Percentiles rank a stretch among this genome's conserved stretches.
These are phyloP conservation scores for Odocoileus virginianus DNA, from an alignment of 2,113 vertebrate genomes.

Conservation along the genomic window DNA sequence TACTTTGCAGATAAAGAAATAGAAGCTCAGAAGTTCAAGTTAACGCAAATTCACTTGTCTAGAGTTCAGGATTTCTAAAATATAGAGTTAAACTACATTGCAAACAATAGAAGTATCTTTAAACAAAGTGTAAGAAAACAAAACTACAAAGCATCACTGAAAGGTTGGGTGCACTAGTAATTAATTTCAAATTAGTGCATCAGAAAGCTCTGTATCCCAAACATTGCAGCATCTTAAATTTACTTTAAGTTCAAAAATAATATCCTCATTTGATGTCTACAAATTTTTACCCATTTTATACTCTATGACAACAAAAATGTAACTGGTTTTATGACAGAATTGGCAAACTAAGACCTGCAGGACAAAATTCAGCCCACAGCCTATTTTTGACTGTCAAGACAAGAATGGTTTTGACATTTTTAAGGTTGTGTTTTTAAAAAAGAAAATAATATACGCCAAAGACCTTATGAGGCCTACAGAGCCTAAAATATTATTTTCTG, in stretches of 20 bases:
- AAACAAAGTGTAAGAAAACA: neutral
- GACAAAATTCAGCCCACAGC: neutral
- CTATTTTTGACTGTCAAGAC: neutral
- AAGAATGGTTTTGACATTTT: neutral
- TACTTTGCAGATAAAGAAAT: neutral
- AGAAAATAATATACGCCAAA: neutral
- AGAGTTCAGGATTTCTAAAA: neutral
- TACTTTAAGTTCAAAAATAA: neutral
- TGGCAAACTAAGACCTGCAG: neutral
- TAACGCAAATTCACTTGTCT: neutral
- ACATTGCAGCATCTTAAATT: neutral
- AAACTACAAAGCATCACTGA: neutral
- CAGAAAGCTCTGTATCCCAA: neutral
- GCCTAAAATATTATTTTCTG: neutral
- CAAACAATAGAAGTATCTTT: neutral
- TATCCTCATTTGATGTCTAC: neutral
- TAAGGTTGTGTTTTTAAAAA: neutral
- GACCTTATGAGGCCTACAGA: neutral
- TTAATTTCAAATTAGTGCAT: neutral
- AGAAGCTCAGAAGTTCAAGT: neutral
- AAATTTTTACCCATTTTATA: neutral
- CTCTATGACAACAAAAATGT: neutral
- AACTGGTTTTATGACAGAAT: neutral
- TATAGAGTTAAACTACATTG: neutral
- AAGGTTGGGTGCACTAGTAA: neutral